phyloP scores from a whole-genome alignment of 2,888 invertebrate genomes.

The Myathropa florea region DNA sequence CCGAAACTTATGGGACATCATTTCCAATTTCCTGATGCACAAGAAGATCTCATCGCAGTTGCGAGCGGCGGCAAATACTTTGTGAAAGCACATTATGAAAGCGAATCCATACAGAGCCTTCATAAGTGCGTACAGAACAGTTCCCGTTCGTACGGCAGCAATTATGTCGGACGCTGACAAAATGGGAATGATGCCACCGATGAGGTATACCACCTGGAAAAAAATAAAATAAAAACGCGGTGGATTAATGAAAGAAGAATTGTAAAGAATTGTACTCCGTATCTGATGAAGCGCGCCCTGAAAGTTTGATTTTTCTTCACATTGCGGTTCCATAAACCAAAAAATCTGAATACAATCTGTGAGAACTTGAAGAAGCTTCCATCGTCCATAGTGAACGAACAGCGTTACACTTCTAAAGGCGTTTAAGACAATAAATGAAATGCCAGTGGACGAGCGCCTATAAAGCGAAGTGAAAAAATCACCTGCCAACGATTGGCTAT shows the following conservation, averaged over 20 bases:
- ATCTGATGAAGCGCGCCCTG: neutral
- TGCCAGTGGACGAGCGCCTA: too few species aligned
- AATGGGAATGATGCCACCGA: neutral
- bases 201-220: neutral
- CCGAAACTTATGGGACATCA: neutral
- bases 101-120: conserved; percentile 8
- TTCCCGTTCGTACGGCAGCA: neutral
- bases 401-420: neutral
- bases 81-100: neutral
- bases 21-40: neutral
- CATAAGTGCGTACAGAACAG: neutral
- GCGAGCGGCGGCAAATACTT: neutral
- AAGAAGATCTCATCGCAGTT: neutral
- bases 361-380: conserved; percentile 6
- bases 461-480: neutral
- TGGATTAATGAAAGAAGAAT: neutral
- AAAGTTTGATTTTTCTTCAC: neutral
- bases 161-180: neutral
- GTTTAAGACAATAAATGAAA: too few species aligned
- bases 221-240: neutral
- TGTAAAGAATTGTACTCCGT: neutral
- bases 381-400: neutral
- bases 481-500: too few species aligned
- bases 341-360: conserved; percentile 3
- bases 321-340: conserved; percentile 8